Evolutionary conservation across 1,140 invertebrate species (phyloP).

Genomic region (Elymnias hypermnestra): DNA sequence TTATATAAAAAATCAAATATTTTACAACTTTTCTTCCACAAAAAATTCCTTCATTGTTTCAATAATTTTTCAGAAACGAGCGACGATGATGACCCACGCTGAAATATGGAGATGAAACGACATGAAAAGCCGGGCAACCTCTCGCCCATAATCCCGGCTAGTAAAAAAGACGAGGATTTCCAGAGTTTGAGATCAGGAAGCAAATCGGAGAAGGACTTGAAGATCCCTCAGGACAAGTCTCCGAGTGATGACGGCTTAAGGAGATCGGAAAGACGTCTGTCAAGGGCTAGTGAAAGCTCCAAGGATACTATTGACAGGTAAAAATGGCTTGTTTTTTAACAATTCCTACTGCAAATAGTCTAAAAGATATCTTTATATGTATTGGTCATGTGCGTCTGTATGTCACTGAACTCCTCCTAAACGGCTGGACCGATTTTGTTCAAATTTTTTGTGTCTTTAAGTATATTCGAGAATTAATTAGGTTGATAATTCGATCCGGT

Average conservation of each 20-base stretch:
- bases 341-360: too few species aligned
- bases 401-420: too few species aligned
- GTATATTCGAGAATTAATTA: too few species aligned
- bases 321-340: neutral
- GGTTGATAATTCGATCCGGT: too few species aligned
- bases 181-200: slow-evolving; percentile 39
- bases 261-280: slow-evolving; percentile 39
- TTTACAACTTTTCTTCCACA: too few species aligned
- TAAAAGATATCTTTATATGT: too few species aligned
- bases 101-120: slow-evolving; percentile 66
- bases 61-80: slow-evolving; percentile 33
- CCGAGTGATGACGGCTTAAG: slow-evolving; percentile 45
- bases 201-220: slow-evolving; percentile 53
- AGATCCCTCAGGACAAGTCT: slow-evolving; percentile 53
- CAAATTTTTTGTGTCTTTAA: too few species aligned
- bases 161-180: slow-evolving; percentile 43
- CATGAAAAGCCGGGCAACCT: slow-evolving; percentile 60
- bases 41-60: too few species aligned
- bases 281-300: slow-evolving; percentile 50
- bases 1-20: too few species aligned
- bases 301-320: slow-evolving; percentile 61
- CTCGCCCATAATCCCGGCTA: slow-evolving; percentile 47
- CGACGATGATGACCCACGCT: slow-evolving; percentile 38
- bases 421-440: too few species aligned
- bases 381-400: too few species aligned